phyloP scores from a whole-genome alignment of 2,113 vertebrate genomes.

The Gavia stellata region DNA sequence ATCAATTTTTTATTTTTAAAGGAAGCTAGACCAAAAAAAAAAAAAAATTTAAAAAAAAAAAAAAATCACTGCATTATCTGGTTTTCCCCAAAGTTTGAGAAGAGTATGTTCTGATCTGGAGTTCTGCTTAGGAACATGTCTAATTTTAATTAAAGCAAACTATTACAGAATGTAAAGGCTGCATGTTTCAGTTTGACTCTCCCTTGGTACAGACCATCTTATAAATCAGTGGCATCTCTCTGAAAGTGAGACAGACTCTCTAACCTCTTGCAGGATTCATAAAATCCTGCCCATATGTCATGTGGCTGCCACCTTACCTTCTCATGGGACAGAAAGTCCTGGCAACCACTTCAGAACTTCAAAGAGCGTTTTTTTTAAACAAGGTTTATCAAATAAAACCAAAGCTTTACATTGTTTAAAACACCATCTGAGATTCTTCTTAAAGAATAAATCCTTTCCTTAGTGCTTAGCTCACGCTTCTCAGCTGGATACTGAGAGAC shows the following conservation, averaged over 20 bases:
- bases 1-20: not conserved
- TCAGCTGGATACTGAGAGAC: not conserved
- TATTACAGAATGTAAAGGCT: not conserved
- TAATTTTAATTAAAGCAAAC: slow-evolving; percentile 30
- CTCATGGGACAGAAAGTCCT: slow-evolving; percentile 5
- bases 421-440: not conserved
- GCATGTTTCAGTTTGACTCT: slow-evolving; percentile 1
- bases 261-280: not conserved
- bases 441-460: not conserved
- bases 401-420: not conserved
- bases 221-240: slow-evolving; percentile 1
- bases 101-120: not conserved
- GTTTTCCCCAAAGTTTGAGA: not conserved
- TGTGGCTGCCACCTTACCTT: slow-evolving; percentile 24
- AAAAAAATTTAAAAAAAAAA: no score
- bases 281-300: slow-evolving; percentile 29
- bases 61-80: not conserved
- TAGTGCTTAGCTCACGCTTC: not conserved
- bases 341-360: not conserved
- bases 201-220: slow-evolving; percentile 4
- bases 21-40: not conserved
- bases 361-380: not conserved
- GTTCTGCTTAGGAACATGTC: not conserved
- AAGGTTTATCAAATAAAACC: not conserved
- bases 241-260: slow-evolving; percentile 8